Conservation (phyloP, 2,113 vertebrate genomes). For the Hylia prasina region DNA sequence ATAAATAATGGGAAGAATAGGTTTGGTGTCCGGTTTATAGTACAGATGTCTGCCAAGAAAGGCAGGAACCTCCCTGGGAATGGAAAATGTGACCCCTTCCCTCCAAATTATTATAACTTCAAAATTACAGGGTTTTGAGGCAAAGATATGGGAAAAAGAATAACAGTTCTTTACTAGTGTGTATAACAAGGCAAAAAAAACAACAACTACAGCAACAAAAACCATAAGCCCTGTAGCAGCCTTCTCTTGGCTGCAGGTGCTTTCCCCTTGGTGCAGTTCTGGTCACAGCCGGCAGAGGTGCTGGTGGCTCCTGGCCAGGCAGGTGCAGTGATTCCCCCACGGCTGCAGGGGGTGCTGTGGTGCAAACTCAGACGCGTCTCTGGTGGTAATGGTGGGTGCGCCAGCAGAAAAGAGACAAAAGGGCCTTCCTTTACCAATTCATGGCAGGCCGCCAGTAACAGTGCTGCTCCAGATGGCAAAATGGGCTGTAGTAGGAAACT, state of each 20-base stretch:
- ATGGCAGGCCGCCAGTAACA: fast-evolving
- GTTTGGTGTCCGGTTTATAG: neutral
- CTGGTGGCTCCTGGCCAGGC: neutral
- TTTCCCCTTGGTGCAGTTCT: too few relatives aligned
- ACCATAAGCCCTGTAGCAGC: fast-evolving
- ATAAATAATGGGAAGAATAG: neutral
- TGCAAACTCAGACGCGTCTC: fast-evolving
- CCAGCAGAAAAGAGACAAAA: fast-evolving
- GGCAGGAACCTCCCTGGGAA: fast-evolving
- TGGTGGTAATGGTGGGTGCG: fast-evolving
- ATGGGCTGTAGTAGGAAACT: neutral
- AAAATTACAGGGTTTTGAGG: neutral
- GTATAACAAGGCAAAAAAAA: neutral
- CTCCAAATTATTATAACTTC: neutral
- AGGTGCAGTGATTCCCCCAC: fast-evolving
- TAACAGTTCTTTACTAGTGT: neutral
- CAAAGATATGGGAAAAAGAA: neutral
- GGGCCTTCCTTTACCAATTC: fast-evolving
- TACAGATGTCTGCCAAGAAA: neutral
- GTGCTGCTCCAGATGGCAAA: neutral
- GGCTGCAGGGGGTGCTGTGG: neutral
- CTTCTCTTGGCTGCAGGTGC: fast-evolving
- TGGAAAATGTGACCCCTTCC: neutral
- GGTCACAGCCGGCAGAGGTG: fast-evolving
- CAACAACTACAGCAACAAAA: neutral